These are phyloP conservation scores for Tenthredo amoena DNA, from an alignment of 2,888 invertebrate species.

Conservation along the genomic window DNA sequence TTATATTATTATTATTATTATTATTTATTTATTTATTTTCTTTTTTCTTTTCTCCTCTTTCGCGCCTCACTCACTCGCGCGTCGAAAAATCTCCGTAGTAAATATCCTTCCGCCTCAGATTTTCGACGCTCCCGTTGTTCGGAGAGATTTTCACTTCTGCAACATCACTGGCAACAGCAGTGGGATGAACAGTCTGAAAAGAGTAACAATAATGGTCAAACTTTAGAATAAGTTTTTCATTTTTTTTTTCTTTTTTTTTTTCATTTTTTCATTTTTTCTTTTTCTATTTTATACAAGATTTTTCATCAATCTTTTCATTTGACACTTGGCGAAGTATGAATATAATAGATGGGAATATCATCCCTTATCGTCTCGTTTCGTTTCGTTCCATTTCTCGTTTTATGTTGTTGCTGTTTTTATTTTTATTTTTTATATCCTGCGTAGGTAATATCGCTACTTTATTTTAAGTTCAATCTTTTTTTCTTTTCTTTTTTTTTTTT, in stretches of 20 bases:
- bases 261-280: neutral
- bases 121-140: neutral
- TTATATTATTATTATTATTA: neutral
- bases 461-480: neutral
- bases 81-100: neutral
- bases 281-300: neutral
- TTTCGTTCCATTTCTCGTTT: neutral
- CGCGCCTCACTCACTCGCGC: neutral
- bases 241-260: neutral
- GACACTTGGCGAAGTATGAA: neutral
- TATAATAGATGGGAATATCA: neutral
- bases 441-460: neutral
- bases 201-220: slow-evolving; percentile 28
- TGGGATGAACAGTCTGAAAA: slow-evolving; percentile 10
- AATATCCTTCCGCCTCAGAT: neutral
- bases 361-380: neutral
- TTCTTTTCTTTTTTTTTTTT: no score
- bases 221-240: slow-evolving; percentile 32
- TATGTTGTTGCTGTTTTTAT: neutral
- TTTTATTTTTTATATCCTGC: no score
- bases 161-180: neutral
- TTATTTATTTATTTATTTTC: neutral
- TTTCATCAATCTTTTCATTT: slow-evolving; percentile 11
- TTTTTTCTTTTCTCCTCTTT: slow-evolving; percentile 13
- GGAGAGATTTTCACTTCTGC: slow-evolving; percentile 9